Conservation (phyloP, 2,113 vertebrate genomes). For the Callaeas wilsoni region DNA sequence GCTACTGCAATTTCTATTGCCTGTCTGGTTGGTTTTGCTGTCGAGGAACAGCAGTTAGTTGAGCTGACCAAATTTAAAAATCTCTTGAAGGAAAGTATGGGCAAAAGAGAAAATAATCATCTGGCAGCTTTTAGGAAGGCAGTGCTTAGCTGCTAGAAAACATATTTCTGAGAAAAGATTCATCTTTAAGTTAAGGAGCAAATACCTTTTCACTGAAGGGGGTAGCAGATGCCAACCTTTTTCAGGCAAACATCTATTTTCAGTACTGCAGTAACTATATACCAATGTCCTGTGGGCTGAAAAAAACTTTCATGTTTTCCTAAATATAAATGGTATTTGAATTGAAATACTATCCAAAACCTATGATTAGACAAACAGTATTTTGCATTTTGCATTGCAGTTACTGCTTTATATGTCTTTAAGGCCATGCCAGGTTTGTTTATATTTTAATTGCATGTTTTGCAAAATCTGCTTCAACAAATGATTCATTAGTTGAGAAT, state of each 20-base stretch:
- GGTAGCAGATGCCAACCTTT: neutral
- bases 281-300: rapidly evolving
- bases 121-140: neutral
- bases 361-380: neutral
- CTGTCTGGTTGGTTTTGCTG: neutral
- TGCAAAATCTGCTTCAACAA: neutral
- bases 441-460: neutral
- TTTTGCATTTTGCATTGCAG: neutral
- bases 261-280: neutral
- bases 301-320: neutral
- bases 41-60: neutral
- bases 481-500: neutral
- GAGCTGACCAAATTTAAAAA: neutral
- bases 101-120: neutral
- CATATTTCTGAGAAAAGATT: neutral
- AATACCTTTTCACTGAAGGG: neutral
- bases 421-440: neutral
- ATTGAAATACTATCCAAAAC: neutral
- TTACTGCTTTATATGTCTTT: neutral
- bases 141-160: neutral
- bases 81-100: neutral
- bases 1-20: neutral
- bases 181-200: neutral
- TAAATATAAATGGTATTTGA: neutral
- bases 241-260: neutral